phyloP scores from a whole-genome alignment of 2,888 invertebrate species.

The Parthenolecanium corni region DNA sequence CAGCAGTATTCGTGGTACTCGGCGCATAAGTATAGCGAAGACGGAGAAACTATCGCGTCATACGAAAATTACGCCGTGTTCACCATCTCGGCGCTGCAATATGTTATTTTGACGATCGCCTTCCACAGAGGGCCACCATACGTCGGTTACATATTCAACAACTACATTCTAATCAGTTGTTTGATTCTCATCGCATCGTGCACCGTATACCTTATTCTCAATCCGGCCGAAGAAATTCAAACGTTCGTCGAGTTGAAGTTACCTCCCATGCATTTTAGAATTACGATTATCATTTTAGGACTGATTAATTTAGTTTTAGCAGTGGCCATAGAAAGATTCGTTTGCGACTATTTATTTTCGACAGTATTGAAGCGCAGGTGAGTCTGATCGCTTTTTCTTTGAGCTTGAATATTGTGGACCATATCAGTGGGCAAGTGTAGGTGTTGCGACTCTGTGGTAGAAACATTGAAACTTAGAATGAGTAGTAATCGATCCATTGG shows the following conservation, averaged over 20 bases:
- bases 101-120: conserved; percentile 73
- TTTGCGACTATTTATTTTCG: conserved; percentile 49
- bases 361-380: conserved; percentile 40
- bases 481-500: no score
- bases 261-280: conserved; percentile 50
- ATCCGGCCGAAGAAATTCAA: conserved; percentile 52
- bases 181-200: conserved; percentile 42
- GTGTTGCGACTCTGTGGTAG: no score
- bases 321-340: conserved; percentile 46
- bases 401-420: no score
- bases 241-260: conserved; percentile 53
- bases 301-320: conserved; percentile 41
- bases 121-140: conserved; percentile 88
- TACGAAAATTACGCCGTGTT: conserved; percentile 81
- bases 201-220: conserved; percentile 55
- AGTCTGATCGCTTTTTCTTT: no score
- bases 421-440: no score
- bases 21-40: conserved; percentile 15
- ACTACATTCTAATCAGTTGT: conserved; percentile 57
- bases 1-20: conserved; percentile 48
- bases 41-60: conserved; percentile 41
- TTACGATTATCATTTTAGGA: conserved; percentile 46
- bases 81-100: conserved; percentile 78
- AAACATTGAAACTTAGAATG: no score
- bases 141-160: conserved; percentile 68